Evolutionary conservation across 2,888 invertebrate species (phyloP).

Genomic region (Rosalia funebris): DNA sequence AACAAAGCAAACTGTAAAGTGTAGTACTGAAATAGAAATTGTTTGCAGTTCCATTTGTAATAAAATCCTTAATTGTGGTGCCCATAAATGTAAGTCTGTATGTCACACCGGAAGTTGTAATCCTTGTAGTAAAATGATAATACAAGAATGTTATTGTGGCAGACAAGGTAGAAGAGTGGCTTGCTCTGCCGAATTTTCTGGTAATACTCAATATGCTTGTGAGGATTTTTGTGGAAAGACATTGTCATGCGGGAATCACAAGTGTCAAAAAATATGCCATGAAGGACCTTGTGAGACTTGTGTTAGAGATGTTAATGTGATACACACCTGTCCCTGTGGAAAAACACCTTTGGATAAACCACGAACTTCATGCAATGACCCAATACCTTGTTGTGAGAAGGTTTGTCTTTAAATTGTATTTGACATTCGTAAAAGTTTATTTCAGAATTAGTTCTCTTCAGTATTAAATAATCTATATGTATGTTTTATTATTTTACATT

Average conservation of each 20-base stretch:
- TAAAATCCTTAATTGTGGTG: constrained; percentile 78
- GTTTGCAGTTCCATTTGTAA: constrained; percentile 80
- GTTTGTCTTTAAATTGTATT: constrained; percentile 64
- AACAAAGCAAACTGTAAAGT: constrained; percentile 74
- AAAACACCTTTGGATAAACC: constrained; percentile 66
- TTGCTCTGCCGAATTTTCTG: constrained; percentile 15
- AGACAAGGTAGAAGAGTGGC: constrained; percentile 69
- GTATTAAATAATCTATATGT: too few species aligned
- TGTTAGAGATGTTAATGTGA: constrained; percentile 68
- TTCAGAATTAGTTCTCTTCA: too few species aligned
- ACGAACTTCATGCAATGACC: constrained; percentile 79
- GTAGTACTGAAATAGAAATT: constrained; percentile 76
- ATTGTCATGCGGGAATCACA: constrained; percentile 76
- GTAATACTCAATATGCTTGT: constrained; percentile 69
- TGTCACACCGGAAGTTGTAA: constrained; percentile 87
- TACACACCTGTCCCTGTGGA: constrained; percentile 82
- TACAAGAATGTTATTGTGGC: constrained; percentile 80
- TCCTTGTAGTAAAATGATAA: constrained; percentile 73
- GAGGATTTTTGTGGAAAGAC: constrained; percentile 70
- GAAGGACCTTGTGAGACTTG: constrained; percentile 75
- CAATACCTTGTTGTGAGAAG: constrained; percentile 83
- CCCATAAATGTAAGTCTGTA: constrained; percentile 76
- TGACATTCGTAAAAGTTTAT: too few species aligned
- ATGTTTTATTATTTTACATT: too few species aligned
- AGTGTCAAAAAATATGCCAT: constrained; percentile 71